Conservation (phyloP, 2,888 invertebrate species). For the Platerodrilus igneus region DNA sequence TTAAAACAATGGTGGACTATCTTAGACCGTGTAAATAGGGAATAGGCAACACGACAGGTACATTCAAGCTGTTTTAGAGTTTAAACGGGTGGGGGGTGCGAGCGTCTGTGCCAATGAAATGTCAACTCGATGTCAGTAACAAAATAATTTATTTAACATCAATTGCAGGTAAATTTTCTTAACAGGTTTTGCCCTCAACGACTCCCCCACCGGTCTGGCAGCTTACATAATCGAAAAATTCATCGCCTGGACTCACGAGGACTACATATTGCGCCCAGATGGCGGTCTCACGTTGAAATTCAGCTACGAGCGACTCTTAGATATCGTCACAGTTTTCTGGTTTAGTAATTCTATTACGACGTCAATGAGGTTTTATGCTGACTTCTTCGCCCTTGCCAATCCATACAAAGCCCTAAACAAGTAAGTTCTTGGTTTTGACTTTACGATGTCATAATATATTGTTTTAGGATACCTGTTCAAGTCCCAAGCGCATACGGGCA, state of each 20-base stretch:
- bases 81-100: too few species aligned
- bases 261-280: conserved; percentile 49
- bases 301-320: conserved; percentile 66
- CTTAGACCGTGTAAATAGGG: too few species aligned
- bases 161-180: too few species aligned
- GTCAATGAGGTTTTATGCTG: conserved; percentile 69
- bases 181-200: conserved; percentile 59
- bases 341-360: conserved; percentile 65
- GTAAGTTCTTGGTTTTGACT: conserved; percentile 34
- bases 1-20: too few species aligned
- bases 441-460: background rate
- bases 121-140: too few species aligned
- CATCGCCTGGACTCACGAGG: conserved; percentile 61
- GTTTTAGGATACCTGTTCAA: conserved; percentile 57
- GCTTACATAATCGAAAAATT: conserved; percentile 86
- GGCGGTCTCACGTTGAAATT: conserved; percentile 64
- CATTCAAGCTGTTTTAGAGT: too few species aligned
- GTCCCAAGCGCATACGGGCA: conserved; percentile 71
- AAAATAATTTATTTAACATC: too few species aligned
- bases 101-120: too few species aligned
- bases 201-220: conserved; percentile 75
- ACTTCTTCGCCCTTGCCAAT: too few species aligned
- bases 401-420: too few species aligned
- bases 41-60: too few species aligned
- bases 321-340: conserved; percentile 82